phyloP scores from a whole-genome alignment of 2,797 vertebrate species.

The Iguana delicatissima region DNA sequence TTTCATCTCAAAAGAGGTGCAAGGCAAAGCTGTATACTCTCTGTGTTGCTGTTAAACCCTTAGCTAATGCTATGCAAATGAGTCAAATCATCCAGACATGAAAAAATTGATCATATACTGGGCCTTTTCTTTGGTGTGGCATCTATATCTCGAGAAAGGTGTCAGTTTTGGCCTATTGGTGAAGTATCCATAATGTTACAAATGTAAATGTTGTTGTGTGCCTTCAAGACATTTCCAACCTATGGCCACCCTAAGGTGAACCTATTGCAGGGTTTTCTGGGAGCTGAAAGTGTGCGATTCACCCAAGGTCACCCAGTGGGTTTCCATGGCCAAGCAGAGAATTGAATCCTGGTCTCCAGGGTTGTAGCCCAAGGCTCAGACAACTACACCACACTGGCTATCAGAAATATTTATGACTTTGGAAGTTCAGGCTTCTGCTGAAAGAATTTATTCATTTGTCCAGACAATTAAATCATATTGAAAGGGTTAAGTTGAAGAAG shows the following conservation, averaged over 20 bases:
- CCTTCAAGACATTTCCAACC: too few relatives aligned
- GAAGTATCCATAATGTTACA: slow-evolving; percentile 1
- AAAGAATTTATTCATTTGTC: neutral
- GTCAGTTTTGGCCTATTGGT: neutral
- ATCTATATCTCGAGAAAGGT: neutral
- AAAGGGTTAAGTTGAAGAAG: too few relatives aligned
- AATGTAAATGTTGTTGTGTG: neutral
- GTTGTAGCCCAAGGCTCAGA: too few relatives aligned
- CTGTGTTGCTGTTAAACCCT: neutral
- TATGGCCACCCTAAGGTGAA: too few relatives aligned
- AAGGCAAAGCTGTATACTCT: neutral
- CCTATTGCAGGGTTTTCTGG: too few relatives aligned
- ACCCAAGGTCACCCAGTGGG: too few relatives aligned
- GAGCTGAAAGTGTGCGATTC: too few relatives aligned
- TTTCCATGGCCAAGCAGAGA: too few relatives aligned
- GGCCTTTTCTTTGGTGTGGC: neutral
- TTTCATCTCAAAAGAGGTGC: slow-evolving; percentile 2
- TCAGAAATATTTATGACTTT: neutral
- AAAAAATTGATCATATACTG: neutral
- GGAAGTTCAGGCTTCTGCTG: neutral
- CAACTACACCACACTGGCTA: too few relatives aligned
- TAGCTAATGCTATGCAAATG: neutral
- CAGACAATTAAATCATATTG: neutral
- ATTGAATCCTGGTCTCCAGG: too few relatives aligned
- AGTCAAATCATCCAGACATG: neutral